A percentile compares a stretch with the other conserved stretches of the same genome.
Conservation (phyloP, 1,140 invertebrate genomes). For the Coptotermes formosanus region DNA sequence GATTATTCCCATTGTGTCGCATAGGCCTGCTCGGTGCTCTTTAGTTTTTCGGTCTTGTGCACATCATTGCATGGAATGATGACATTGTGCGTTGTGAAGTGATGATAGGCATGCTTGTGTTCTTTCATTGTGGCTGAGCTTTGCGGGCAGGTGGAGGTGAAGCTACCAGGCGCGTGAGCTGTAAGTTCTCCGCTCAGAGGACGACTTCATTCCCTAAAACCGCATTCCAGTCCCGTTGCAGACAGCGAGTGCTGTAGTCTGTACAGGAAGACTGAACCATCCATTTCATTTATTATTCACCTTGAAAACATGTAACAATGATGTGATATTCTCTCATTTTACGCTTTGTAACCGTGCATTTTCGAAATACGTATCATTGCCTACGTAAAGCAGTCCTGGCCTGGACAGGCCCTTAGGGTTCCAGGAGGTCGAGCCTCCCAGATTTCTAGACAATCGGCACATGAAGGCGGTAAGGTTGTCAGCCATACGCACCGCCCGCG, state of each 20-base stretch:
- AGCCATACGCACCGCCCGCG: too few species aligned
- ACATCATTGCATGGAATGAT: too few species aligned
- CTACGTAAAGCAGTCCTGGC: too few species aligned
- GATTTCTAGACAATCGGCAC: too few species aligned
- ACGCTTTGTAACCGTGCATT: not conserved
- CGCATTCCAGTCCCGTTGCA: constrained; percentile 3
- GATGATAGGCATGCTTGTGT: not conserved
- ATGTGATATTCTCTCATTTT: not conserved
- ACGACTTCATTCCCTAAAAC: not conserved
- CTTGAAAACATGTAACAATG: not conserved
- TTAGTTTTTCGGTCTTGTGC: too few species aligned
- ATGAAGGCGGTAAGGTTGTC: too few species aligned
- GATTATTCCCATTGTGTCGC: too few species aligned
- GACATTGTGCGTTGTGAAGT: not conserved
- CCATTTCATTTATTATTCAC: constrained; percentile 1
- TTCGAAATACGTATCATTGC: not conserved
- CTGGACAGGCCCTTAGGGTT: too few species aligned
- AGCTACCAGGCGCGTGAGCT: not conserved
- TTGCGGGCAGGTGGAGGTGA: not conserved
- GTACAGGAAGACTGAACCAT: not conserved
- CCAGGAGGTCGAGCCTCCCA: too few species aligned
- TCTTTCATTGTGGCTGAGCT: not conserved
- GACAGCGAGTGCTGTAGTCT: not conserved
- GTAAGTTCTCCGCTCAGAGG: not conserved
- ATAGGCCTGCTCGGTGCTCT: too few species aligned